Conservation (phyloP, 2,113 vertebrate species). For the Mixornis gularis region DNA sequence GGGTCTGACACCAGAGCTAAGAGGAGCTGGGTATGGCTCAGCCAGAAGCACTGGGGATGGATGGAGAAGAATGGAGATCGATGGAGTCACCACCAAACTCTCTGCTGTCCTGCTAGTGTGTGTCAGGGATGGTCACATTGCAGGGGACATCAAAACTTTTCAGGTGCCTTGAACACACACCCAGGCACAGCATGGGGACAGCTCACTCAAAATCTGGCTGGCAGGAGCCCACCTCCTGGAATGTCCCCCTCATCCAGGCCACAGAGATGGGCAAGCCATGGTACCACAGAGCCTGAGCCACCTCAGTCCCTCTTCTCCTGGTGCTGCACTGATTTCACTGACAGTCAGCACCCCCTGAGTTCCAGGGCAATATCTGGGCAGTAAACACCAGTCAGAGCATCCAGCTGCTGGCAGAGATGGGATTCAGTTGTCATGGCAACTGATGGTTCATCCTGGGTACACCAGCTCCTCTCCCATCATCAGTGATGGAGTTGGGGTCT, state of each 20-base stretch:
- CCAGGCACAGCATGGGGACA: neutral
- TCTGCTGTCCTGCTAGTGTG: neutral
- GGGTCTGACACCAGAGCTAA: neutral
- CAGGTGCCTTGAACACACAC: neutral
- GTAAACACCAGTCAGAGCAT: neutral
- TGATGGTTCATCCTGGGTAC: slow-evolving; percentile 24
- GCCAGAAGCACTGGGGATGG: neutral
- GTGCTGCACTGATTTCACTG: neutral
- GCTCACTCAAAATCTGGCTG: neutral
- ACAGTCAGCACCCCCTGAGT: neutral
- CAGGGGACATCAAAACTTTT: neutral
- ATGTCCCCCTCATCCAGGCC: no score
- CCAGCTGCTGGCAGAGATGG: neutral
- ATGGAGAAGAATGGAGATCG: neutral
- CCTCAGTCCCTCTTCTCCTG: neutral
- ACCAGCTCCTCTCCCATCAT: neutral
- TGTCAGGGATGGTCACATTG: rapidly evolving
- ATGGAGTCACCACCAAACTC: neutral
- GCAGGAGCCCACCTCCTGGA: neutral
- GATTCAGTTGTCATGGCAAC: slow-evolving; percentile 59
- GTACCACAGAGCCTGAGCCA: neutral
- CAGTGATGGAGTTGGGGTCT: neutral
- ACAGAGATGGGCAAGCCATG: rapidly evolving
- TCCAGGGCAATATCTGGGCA: neutral
- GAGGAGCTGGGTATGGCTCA: neutral